These are phyloP conservation scores for Circaetus cinerascens DNA, from an alignment of 2,113 vertebrate genomes.

Conservation along the genomic window DNA sequence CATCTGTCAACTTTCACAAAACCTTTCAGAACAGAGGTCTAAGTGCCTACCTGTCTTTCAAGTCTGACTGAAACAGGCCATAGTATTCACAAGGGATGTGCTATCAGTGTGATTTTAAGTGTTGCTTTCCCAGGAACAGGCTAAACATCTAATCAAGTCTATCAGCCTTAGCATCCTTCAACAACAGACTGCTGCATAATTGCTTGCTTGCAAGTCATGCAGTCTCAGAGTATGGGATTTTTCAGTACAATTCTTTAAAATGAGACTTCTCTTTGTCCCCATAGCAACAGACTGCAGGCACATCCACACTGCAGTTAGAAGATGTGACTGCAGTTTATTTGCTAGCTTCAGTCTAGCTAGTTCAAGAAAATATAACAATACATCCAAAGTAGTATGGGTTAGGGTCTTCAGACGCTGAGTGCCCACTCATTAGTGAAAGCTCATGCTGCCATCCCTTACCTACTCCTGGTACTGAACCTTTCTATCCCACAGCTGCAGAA, in stretches of 20 bases:
- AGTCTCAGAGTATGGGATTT: not conserved
- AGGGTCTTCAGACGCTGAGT: not conserved
- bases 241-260: not conserved
- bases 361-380: not conserved
- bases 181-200: not conserved
- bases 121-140: not conserved
- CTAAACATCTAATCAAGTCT: not conserved
- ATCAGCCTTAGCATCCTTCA: not conserved
- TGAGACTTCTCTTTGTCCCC: not conserved
- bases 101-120: accelerated
- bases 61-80: not conserved
- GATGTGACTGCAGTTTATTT: not conserved
- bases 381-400: not conserved
- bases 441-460: not conserved
- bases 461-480: not conserved
- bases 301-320: not conserved
- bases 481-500: not conserved
- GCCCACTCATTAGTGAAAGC: not conserved
- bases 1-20: not conserved
- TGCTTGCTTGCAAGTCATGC: not conserved
- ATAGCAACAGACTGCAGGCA: not conserved
- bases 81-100: not conserved
- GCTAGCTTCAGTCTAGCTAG: not conserved
- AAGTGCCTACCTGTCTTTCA: not conserved
- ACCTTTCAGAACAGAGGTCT: not conserved